phyloP scores from a whole-genome alignment of 2,888 invertebrate species.

The Eupeodes latifasciatus region DNA sequence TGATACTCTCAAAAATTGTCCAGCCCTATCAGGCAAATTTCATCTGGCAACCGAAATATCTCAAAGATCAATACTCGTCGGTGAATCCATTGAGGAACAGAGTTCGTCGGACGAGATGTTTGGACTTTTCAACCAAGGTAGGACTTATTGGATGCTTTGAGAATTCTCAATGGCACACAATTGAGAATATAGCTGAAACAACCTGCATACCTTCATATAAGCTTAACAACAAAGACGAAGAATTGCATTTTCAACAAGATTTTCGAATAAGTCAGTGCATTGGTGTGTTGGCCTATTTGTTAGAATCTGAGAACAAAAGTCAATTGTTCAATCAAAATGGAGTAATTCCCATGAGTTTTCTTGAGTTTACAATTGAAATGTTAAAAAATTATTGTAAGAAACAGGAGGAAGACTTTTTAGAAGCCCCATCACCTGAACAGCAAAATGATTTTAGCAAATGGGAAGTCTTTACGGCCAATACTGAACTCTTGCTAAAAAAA shows the following conservation, averaged over 20 bases:
- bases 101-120: constrained; percentile 78
- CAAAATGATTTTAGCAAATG: constrained; percentile 70
- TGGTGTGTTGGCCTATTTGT: constrained; percentile 87
- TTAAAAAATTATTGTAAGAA: constrained; percentile 84
- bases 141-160: constrained; percentile 83
- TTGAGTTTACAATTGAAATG: constrained; percentile 89
- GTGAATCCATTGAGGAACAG: constrained; percentile 81
- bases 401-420: constrained; percentile 20
- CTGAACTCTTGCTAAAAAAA: constrained; percentile 81
- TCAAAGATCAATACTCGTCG: constrained; percentile 79
- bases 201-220: constrained; percentile 88
- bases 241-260: constrained; percentile 85
- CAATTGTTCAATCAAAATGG: constrained; percentile 85
- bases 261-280: constrained; percentile 92
- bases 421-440: constrained; percentile 83
- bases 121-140: constrained; percentile 85
- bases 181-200: constrained; percentile 83
- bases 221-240: constrained; percentile 80
- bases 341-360: constrained; percentile 85
- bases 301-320: constrained; percentile 70
- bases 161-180: constrained; percentile 81
- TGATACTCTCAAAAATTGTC: constrained; percentile 87
- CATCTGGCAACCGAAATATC: constrained; percentile 87
- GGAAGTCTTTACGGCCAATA: constrained; percentile 79
- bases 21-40: constrained; percentile 88